phyloP scores from a whole-genome alignment of 2,113 vertebrate species.

The Arvicanthis niloticus region DNA sequence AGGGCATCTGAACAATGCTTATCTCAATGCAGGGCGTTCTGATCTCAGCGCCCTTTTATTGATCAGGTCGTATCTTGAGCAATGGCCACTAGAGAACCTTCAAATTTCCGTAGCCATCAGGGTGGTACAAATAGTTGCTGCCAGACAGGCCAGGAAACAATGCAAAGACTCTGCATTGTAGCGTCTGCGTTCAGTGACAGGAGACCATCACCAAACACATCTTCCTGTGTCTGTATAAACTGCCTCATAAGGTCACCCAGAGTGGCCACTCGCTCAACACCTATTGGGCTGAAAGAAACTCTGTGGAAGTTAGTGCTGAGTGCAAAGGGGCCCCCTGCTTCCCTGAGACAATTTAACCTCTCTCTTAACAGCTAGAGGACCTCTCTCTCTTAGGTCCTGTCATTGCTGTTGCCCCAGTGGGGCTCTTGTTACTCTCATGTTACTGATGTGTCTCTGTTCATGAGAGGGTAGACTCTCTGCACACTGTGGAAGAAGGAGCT shows the following conservation, averaged over 20 bases:
- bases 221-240: background rate
- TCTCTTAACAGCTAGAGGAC: background rate
- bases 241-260: background rate
- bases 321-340: background rate
- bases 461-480: background rate
- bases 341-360: background rate
- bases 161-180: slow-evolving; percentile 35
- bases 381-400: background rate
- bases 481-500: background rate
- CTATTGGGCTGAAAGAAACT: background rate
- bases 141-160: slow-evolving; percentile 47
- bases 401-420: background rate
- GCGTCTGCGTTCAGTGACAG: slow-evolving; percentile 20
- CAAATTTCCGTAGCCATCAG: slow-evolving; percentile 13
- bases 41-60: background rate
- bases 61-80: background rate
- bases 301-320: background rate
- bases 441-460: background rate
- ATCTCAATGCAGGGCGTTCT: background rate
- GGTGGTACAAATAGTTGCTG: slow-evolving; percentile 3
- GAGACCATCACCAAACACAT: background rate
- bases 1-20: slow-evolving; percentile 1
- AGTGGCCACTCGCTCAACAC: background rate
- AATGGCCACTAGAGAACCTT: slow-evolving; percentile 36
- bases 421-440: background rate